Conservation (phyloP, 2,888 invertebrate species). For the Acleris sparsana region DNA sequence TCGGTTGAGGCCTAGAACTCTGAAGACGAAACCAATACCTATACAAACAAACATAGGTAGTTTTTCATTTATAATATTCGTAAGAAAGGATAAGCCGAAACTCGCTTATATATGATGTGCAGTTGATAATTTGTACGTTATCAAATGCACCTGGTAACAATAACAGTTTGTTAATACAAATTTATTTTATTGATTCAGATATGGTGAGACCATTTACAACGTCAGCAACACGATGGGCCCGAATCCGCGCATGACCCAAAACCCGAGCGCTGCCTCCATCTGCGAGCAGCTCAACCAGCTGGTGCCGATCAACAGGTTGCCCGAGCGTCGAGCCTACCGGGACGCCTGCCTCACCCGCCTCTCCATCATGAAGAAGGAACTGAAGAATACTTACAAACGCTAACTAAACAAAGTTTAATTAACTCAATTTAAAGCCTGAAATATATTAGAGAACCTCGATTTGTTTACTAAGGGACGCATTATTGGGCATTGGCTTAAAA, state of each 20-base stretch:
- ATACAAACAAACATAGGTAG: too few species aligned
- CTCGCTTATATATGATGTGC: too few species aligned
- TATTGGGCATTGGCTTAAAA: too few species aligned
- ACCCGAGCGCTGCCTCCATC: conserved; percentile 86
- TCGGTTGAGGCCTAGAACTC: too few species aligned
- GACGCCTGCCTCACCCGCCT: conserved; percentile 92
- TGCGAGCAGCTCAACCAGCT: conserved; percentile 88
- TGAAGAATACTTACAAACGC: conserved; percentile 74
- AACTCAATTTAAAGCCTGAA: too few species aligned
- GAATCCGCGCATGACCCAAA: conserved; percentile 86
- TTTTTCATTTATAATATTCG: too few species aligned
- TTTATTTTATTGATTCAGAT: conserved; percentile 57
- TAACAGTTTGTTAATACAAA: neutral
- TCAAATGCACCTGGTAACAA: too few species aligned
- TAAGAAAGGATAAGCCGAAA: too few species aligned
- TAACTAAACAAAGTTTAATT: conserved; percentile 13
- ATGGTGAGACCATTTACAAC: conserved; percentile 83
- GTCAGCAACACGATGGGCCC: conserved; percentile 90
- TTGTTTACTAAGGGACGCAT: too few species aligned
- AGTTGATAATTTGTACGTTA: too few species aligned
- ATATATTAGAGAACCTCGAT: too few species aligned
- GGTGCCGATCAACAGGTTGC: conserved; percentile 89
- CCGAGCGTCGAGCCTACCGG: conserved; percentile 90
- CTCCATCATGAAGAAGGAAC: conserved; percentile 90
- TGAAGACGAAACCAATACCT: too few species aligned